Evolutionary conservation across 2,113 vertebrate genomes (phyloP).

Genomic region (Acanthochromis polyacanthus): DNA sequence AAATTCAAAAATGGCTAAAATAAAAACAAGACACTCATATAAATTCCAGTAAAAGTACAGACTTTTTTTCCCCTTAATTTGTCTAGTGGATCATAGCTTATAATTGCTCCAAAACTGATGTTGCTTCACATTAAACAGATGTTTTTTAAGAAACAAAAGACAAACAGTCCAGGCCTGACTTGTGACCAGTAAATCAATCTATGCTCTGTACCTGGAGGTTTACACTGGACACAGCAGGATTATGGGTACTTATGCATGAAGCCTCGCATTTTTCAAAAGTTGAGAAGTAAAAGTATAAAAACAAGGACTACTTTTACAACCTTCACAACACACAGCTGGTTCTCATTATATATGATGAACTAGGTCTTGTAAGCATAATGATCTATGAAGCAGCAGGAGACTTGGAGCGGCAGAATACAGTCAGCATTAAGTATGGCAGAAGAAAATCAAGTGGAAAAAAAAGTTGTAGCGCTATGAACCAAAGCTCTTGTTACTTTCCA

Average conservation of each 20-base stretch:
- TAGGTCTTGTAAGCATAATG: constrained; percentile 16
- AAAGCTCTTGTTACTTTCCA: constrained; percentile 35
- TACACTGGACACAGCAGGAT: neutral
- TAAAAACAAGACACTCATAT: too few relatives aligned
- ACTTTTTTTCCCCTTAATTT: too few relatives aligned
- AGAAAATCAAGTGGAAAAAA: neutral
- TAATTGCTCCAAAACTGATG: too few relatives aligned
- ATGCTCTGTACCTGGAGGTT: neutral
- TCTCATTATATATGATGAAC: constrained; percentile 41
- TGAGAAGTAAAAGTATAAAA: constrained; percentile 25
- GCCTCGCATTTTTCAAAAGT: constrained; percentile 16
- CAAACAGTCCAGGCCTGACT: neutral
- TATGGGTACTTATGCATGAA: neutral
- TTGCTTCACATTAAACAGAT: constrained; percentile 16
- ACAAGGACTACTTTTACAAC: constrained; percentile 17
- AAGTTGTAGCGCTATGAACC: neutral
- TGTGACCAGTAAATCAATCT: neutral
- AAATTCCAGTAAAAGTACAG: too few relatives aligned
- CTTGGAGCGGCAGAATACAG: constrained; percentile 9
- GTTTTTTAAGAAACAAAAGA: neutral
- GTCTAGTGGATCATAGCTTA: too few relatives aligned
- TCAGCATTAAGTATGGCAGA: neutral
- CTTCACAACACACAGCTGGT: constrained; percentile 30
- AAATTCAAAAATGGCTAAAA: too few relatives aligned
- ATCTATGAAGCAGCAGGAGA: constrained; percentile 20